phyloP scores from a whole-genome alignment of 2,113 vertebrate species.

The Clarias magur region DNA sequence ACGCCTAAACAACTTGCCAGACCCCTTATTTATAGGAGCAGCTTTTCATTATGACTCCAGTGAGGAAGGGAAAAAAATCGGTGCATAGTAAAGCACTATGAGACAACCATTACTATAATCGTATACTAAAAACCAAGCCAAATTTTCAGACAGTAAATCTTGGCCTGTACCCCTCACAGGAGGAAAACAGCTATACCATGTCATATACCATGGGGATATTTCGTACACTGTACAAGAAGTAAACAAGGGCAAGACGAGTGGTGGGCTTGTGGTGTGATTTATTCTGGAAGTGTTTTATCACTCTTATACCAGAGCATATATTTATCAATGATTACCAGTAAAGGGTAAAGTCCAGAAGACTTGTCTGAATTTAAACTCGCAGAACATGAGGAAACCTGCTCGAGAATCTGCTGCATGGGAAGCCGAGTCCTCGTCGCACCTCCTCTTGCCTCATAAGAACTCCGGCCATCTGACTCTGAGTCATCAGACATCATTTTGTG shows the following conservation, averaged over 20 bases:
- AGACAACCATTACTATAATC: background rate
- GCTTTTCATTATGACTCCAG: background rate
- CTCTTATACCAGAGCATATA: background rate
- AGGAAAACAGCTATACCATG: background rate
- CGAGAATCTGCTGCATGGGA: background rate
- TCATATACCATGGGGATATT: background rate
- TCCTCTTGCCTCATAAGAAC: background rate
- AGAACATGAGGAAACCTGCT: background rate
- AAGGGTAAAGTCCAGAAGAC: background rate
- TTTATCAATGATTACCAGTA: background rate
- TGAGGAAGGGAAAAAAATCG: background rate
- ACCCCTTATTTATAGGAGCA: background rate
- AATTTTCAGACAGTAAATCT: background rate
- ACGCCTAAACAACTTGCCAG: background rate
- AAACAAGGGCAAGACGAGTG: background rate
- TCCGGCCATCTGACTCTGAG: constrained; percentile 2
- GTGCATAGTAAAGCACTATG: background rate
- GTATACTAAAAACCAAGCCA: background rate
- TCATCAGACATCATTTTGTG: constrained; percentile 26
- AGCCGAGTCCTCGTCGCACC: constrained; percentile 9
- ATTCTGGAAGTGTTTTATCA: background rate
- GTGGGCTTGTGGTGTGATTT: background rate
- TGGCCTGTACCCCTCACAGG: background rate
- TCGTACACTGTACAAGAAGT: background rate
- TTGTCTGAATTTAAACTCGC: background rate